phyloP scores from a whole-genome alignment of 1,140 invertebrate species.

The Bombus confusus region DNA sequence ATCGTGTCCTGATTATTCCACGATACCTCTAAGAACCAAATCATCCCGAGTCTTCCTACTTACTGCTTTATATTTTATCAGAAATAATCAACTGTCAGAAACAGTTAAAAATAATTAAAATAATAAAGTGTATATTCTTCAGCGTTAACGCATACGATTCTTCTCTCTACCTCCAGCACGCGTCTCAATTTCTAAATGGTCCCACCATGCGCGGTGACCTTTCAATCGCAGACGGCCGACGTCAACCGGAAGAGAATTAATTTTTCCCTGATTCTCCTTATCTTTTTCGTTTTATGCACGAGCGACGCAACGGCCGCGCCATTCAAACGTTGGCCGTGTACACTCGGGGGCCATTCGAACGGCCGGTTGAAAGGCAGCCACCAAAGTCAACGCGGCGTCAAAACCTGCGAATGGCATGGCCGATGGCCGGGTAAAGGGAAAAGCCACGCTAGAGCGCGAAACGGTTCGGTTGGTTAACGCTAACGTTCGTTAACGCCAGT shows the following conservation, averaged over 20 bases:
- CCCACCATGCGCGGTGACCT: not conserved
- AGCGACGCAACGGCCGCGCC: not conserved
- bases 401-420: constrained; percentile 17
- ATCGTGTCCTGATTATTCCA: no score
- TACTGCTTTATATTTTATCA: no score
- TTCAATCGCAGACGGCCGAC: not conserved
- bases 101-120: no score
- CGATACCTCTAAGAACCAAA: no score
- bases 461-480: constrained; percentile 16
- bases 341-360: constrained; percentile 6
- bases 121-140: no score
- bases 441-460: not conserved
- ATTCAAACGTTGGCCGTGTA: constrained; percentile 15
- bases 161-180: not conserved
- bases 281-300: constrained; percentile 25
- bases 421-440: constrained; percentile 9
- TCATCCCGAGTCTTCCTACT: no score
- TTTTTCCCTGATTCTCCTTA: constrained; percentile 17
- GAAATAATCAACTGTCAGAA: no score
- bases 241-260: constrained; percentile 33
- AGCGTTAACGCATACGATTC: no score
- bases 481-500: constrained; percentile 37
- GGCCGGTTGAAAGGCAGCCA: constrained; percentile 30
- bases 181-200: constrained; percentile 27
- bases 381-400: constrained; percentile 35